Base-by-base conservation (phyloP, 2,113 vertebrate genomes). In the Corythornis vintsioides region DNA sequence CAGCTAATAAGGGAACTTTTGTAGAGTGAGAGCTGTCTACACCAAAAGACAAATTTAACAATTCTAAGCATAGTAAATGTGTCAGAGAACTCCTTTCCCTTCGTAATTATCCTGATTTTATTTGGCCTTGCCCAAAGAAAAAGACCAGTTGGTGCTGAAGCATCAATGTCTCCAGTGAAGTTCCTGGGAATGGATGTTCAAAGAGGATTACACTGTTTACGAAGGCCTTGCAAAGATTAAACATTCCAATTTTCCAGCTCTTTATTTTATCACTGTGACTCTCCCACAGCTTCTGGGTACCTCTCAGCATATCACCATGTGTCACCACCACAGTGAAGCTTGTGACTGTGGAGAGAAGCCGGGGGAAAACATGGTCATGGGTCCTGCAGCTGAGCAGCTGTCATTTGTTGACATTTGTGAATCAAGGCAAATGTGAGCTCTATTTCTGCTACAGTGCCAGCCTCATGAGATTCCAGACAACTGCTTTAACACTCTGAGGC, bases 1-100 rank as follows among this genome's bases (percentile, higher is more conserved):
- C 43, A 78, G 75, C 13, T 94, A 95, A 95, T 93, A 85, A 97
- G 74, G 55, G 79, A 88, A 88, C 50, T 89, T 94, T 93, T 83
- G 93, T 81, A 84, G 17, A 92, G 52, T 72, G 71, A 93, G 29
- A 91, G 25, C 71, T 93, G 28, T 78, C 40, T 87, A 81, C 47
- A 69, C 18, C 20, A 71, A 71, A 17, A 92, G 15, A 31, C 65
- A 89, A 64, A 55, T 55, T 56, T 82, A 50, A n/a, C 24, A 74
- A 80, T 64, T 18, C 33, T 94, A 76, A 85, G 38, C 43, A 63
- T 56, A 91, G 33, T 47, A 70, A 82, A 95, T 42, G 31, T 92
- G 70, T 85, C 70, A 83, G 43, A 83, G 59, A 82, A 22, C 43
- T 65, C 19, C 25, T 84, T 71, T 60, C 48, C 43, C 38, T 86